phyloP scores from a whole-genome alignment of 2,888 invertebrate species.

The Diaperis boleti region DNA sequence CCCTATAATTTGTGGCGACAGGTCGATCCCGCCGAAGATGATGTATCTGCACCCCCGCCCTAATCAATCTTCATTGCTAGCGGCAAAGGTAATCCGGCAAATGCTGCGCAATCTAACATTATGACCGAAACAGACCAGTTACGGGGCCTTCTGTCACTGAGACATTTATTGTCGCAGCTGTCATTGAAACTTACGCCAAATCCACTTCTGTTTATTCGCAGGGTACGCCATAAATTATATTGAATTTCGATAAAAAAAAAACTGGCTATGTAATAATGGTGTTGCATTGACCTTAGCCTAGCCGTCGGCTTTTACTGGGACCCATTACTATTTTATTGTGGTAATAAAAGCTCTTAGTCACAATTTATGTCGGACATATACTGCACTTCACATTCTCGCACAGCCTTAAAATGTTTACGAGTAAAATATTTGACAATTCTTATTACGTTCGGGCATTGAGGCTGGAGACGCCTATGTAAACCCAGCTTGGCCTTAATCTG shows the following conservation, averaged over 20 bases:
- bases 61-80: constrained; percentile 63
- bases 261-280: constrained; percentile 17
- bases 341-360: constrained; percentile 64
- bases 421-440: constrained; percentile 65
- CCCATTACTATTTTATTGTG: constrained; percentile 64
- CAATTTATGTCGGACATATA: constrained; percentile 62
- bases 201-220: constrained; percentile 25
- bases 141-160: constrained; percentile 53
- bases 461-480: constrained; percentile 61
- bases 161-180: constrained; percentile 60
- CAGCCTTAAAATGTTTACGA: constrained; percentile 62
- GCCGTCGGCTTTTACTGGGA: constrained; percentile 55
- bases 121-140: constrained; percentile 60
- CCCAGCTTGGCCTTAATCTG: constrained; percentile 63
- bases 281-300: constrained; percentile 54
- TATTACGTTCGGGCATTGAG: constrained; percentile 61
- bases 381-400: constrained; percentile 60
- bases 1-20: constrained; percentile 64
- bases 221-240: constrained; percentile 29
- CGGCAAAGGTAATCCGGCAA: constrained; percentile 59
- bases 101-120: constrained; percentile 62
- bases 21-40: constrained; percentile 59
- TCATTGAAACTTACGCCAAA: constrained; percentile 43
- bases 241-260: constrained; percentile 26
- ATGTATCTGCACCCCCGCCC: constrained; percentile 59